Conservation (phyloP, 2,113 vertebrate species). For the Scopus umbretta region DNA sequence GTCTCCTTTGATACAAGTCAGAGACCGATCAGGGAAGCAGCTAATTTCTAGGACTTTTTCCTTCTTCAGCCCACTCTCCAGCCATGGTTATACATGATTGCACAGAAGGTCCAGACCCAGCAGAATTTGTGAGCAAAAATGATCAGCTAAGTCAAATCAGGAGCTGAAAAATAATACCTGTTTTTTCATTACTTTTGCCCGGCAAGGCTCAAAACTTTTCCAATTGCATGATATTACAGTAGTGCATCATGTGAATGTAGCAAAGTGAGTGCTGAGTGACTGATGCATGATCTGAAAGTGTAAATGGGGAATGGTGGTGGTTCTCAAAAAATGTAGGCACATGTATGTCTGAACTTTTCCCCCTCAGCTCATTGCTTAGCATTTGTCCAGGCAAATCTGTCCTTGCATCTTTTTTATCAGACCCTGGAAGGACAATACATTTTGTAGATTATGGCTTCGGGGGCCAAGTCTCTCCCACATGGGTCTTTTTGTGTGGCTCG, state of each 20-base stretch:
- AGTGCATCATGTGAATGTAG: background rate
- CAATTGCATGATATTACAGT: background rate
- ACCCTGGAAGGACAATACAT: background rate
- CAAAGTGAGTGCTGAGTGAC: background rate
- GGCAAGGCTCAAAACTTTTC: background rate
- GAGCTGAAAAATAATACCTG: background rate
- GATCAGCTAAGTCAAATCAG: background rate
- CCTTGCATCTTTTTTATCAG: background rate
- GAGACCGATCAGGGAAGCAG: background rate
- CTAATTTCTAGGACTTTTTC: background rate
- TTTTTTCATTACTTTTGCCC: background rate
- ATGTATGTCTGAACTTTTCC: background rate
- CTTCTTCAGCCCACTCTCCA: background rate
- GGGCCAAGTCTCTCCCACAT: background rate
- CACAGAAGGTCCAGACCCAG: background rate
- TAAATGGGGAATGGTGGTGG: background rate
- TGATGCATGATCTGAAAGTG: background rate
- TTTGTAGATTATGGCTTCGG: background rate
- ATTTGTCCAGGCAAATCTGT: background rate
- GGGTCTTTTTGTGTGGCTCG: background rate
- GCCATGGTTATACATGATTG: background rate
- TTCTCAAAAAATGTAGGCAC: background rate
- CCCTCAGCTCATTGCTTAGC: background rate
- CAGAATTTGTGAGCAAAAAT: background rate
- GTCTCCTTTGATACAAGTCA: background rate